Evolutionary conservation across 2,113 vertebrate species (phyloP), one percentile per base, ranked within the genome.

Genomic region (Podarcis cretensis): DNA sequence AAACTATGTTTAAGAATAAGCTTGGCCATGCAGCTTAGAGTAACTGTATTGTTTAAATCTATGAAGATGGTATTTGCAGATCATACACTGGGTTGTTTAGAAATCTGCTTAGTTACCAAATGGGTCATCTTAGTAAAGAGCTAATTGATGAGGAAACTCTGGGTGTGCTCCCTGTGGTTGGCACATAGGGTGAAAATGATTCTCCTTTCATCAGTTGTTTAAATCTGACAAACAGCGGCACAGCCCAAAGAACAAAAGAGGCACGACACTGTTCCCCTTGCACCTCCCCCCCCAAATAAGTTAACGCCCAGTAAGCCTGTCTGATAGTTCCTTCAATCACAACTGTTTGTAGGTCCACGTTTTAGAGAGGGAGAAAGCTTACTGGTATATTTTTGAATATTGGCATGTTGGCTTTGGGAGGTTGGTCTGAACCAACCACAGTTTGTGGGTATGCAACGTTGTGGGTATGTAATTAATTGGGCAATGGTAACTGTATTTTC

Each of bases 211-310:
- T 71, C 89, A 73, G 32, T n/a, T 13, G 37, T 66, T 89, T 54
- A 0, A 13, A 43, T 65, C 57, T 21, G 59, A 3, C 0, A 8
- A 48, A 48, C 1, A 0, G 2, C 32, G 69, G 68, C 4, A 1
- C 23, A 82, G 63, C 0, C 66, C 83, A 5, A 0, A 5, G n/a
- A 57, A 81, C 43, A 68, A 37, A 59, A 63, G 80, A 30, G 10
- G 13, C 14, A 7, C 48, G 25, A 2, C 0, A 0, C 12, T 3
- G 75, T 25, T 83, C 48, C 48, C 10, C 2, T 54, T 54, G 9
- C 9, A 54, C 48, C 32, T 23, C 9, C 10, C 3, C 21, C 27
- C 16, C 23, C 63, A 77, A 23, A 23, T 8, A 35, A 69, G 77
- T 63, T 65, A 63, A 69, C 59, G 7, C 4, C 7, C 37, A 68